Evolutionary conservation across 2,113 vertebrate species (phyloP).

Genomic region (Laterallus jamaicensis): DNA sequence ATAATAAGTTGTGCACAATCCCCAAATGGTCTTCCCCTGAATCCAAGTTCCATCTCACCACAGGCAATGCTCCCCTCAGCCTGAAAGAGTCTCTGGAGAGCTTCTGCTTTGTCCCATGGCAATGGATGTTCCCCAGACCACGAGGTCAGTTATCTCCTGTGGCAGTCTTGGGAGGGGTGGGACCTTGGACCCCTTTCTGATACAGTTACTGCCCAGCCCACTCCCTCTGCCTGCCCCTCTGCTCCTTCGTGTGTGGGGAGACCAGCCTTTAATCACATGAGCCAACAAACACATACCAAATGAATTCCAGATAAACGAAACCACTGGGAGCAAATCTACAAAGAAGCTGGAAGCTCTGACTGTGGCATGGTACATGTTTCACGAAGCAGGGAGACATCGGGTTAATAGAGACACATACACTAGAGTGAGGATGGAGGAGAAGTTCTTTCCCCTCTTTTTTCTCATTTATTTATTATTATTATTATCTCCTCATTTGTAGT

Average conservation of each 20-base stretch:
- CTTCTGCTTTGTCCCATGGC: background rate
- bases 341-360: background rate
- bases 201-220: background rate
- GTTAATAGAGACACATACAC: background rate
- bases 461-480: background rate
- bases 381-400: background rate
- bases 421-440: background rate
- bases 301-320: background rate
- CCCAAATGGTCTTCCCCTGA: background rate
- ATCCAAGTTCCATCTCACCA: background rate
- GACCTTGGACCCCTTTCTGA: background rate
- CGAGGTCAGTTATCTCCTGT: background rate
- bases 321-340: background rate
- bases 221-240: background rate
- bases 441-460: background rate
- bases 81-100: background rate
- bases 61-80: background rate
- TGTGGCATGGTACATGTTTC: background rate
- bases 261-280: background rate
- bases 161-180: background rate
- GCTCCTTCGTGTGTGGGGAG: background rate
- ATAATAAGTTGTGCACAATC: background rate
- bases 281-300: background rate
- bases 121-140: too few relatives aligned
- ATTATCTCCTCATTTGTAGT: background rate